phyloP scores from a whole-genome alignment of 2,797 vertebrate species.

The Hemitrygon akajei region DNA sequence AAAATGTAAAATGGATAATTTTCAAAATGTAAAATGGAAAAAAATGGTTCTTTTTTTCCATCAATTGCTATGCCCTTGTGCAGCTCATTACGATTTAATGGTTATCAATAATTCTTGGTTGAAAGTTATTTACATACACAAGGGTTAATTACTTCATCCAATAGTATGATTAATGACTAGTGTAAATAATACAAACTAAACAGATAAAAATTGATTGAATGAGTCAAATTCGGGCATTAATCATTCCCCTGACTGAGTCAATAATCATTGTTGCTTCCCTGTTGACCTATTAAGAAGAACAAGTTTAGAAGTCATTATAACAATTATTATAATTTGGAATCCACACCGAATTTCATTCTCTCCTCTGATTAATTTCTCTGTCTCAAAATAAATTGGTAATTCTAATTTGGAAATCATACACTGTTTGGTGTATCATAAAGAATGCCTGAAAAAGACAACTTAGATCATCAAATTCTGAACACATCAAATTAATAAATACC shows the following conservation, averaged over 20 bases:
- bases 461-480: not conserved
- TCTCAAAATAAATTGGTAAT: not conserved
- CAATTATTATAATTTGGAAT: not conserved
- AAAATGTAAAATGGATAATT: not conserved
- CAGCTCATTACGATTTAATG: not conserved
- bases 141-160: too few species aligned
- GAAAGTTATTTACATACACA: too few species aligned
- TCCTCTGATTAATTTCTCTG: not conserved
- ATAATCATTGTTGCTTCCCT: not conserved
- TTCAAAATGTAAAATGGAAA: not conserved
- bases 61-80: not conserved
- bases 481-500: not conserved
- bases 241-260: not conserved
- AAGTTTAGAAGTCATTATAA: not conserved
- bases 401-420: not conserved
- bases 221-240: not conserved
- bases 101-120: not conserved
- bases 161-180: not conserved
- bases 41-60: not conserved
- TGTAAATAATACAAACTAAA: not conserved
- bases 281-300: not conserved
- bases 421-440: too few species aligned
- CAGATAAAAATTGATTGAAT: not conserved
- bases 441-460: not conserved
- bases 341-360: not conserved